A percentile compares a stretch with the other conserved stretches of the same genome.
Evolutionary conservation across 2,797 vertebrate genomes (phyloP).

Genomic region (Crypturellus tataupa): DNA sequence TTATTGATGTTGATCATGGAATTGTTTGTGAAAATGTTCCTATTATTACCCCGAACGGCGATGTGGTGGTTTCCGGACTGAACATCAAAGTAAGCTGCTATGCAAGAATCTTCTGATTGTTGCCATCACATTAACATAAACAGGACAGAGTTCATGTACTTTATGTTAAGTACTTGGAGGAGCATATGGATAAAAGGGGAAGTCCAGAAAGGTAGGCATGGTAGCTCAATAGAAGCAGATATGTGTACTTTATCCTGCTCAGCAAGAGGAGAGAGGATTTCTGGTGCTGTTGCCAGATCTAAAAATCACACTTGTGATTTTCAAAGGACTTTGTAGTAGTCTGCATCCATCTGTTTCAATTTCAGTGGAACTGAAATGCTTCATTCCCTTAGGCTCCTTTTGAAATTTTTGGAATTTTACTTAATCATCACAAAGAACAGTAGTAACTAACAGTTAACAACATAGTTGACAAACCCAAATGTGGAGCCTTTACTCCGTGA

Average conservation of each 20-base stretch:
- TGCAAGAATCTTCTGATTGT: constrained; percentile 80
- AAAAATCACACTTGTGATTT: constrained; percentile 35
- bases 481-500: neutral
- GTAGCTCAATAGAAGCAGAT: constrained; percentile 66
- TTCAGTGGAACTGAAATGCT: neutral
- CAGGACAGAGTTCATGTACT: constrained; percentile 76
- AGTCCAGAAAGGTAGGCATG: constrained; percentile 81
- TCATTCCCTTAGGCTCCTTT: neutral
- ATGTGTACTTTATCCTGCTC: constrained; percentile 43
- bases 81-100: constrained; percentile 93
- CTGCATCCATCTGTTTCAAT: neutral
- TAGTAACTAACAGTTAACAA: constrained; percentile 14
- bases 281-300: constrained; percentile 10
- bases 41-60: constrained; percentile 96
- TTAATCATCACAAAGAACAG: neutral
- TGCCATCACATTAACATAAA: constrained; percentile 78
- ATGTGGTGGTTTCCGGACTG: constrained; percentile 93
- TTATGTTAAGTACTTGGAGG: constrained; percentile 80
- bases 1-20: constrained; percentile 95
- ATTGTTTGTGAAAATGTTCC: constrained; percentile 97
- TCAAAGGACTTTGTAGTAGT: neutral
- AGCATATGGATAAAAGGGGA: constrained; percentile 79
- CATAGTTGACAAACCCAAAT: neutral
- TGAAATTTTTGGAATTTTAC: neutral
- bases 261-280: constrained; percentile 44